Percentiles rank a stretch among this genome's conserved stretches.
These are phyloP conservation scores for Remorina albescens DNA, from an alignment of 2,797 vertebrate species.

Conservation along the genomic window DNA sequence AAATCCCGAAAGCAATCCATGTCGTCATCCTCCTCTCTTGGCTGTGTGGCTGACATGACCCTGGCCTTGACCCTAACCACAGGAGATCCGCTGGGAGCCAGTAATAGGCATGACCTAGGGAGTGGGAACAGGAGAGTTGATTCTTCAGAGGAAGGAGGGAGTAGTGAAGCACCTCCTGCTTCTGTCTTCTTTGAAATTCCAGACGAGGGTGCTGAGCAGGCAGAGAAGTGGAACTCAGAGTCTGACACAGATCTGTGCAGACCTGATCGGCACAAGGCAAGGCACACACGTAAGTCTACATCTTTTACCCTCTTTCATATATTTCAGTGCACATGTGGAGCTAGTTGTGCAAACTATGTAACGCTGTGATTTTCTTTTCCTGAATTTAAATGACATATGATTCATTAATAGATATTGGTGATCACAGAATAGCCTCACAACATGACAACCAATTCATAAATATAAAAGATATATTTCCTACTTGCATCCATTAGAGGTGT, in stretches of 20 bases:
- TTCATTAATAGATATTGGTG: neutral
- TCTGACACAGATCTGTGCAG: constrained; percentile 89
- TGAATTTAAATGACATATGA: constrained; percentile 5
- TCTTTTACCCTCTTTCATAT: constrained; percentile 37
- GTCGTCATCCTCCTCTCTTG: constrained; percentile 67
- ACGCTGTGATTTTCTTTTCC: neutral
- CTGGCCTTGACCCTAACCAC: constrained; percentile 69
- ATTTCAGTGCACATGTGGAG: constrained; percentile 27
- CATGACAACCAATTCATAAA: no score
- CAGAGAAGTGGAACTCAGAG: constrained; percentile 87
- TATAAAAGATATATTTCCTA: constrained; percentile 4
- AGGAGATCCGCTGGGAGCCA: constrained; percentile 54
- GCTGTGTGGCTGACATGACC: constrained; percentile 61
- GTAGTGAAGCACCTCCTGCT: constrained; percentile 89
- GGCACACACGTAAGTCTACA: constrained; percentile 93
- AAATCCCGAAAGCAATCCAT: constrained; percentile 65
- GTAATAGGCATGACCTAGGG: constrained; percentile 54
- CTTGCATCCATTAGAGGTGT: constrained; percentile 7
- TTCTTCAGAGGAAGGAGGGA: constrained; percentile 91
- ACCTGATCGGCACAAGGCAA: constrained; percentile 90
- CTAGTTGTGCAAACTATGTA: constrained; percentile 27
- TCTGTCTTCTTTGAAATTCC: constrained; percentile 92
- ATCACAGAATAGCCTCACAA: neutral
- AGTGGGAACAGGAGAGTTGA: constrained; percentile 85
- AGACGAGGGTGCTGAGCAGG: constrained; percentile 88